Conservation (phyloP, 2,797 vertebrate species). For the Carduelis carduelis region DNA sequence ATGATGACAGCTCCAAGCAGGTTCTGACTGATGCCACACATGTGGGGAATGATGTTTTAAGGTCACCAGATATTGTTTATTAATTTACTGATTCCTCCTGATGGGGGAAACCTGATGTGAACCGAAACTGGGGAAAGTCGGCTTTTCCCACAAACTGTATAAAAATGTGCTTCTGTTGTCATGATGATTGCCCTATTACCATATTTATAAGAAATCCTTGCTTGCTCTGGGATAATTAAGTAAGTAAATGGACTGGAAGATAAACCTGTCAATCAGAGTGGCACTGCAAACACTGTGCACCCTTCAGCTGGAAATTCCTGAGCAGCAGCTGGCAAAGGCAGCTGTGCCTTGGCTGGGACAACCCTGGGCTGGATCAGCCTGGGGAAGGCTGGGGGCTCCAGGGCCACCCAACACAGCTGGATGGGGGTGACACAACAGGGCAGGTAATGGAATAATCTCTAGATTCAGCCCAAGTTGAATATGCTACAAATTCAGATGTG, state of each 20-base stretch:
- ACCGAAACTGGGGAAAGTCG: neutral
- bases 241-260: conserved; percentile 54
- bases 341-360: rapidly evolving
- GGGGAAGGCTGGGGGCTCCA: rapidly evolving
- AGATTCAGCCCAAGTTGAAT: rapidly evolving
- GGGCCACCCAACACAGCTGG: rapidly evolving
- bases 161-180: conserved; percentile 4
- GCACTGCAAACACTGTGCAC: neutral
- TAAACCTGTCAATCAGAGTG: conserved; percentile 24
- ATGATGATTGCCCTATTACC: neutral
- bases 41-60: neutral
- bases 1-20: neutral
- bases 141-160: neutral
- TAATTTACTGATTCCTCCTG: neutral
- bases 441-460: neutral
- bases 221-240: conserved; percentile 44
- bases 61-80: neutral
- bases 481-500: neutral
- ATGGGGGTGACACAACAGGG: neutral
- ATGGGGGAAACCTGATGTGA: neutral
- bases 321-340: neutral
- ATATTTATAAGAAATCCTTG: conserved; percentile 51
- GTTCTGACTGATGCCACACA: neutral
- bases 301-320: neutral
- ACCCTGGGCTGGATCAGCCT: rapidly evolving